Percentiles rank a stretch among this genome's conserved stretches.
These are phyloP conservation scores for Alsophila aescularia DNA, from an alignment of 2,888 invertebrate genomes.

Conservation along the genomic window DNA sequence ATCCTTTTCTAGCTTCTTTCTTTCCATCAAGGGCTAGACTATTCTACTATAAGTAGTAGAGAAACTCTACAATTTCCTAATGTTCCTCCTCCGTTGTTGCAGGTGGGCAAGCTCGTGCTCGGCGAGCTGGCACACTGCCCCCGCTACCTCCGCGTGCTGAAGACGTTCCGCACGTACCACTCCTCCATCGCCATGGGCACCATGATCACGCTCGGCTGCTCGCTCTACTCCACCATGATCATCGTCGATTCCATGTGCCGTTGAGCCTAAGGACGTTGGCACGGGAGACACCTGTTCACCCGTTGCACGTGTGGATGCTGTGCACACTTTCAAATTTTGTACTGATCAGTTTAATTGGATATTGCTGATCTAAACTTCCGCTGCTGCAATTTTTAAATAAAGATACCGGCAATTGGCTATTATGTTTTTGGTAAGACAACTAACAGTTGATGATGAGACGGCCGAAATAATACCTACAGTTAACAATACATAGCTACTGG, in stretches of 20 bases:
- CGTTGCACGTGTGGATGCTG: neutral
- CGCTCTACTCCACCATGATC: slow-evolving; percentile 77
- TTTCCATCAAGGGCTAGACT: no score
- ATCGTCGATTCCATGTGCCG: slow-evolving; percentile 76
- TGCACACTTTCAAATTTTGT: slow-evolving; percentile 2
- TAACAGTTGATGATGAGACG: no score
- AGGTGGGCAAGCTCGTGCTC: slow-evolving; percentile 88
- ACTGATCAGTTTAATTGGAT: neutral
- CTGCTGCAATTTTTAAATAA: neutral
- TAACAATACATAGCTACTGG: no score
- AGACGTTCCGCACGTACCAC: slow-evolving; percentile 90
- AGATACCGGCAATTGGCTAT: no score
- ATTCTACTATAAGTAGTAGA: no score
- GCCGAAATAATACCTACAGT: no score
- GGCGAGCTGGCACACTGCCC: slow-evolving; percentile 90
- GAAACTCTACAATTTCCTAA: neutral
- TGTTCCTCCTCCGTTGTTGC: slow-evolving; percentile 45
- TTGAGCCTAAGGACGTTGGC: no score
- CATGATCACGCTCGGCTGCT: slow-evolving; percentile 82
- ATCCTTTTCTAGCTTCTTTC: no score
- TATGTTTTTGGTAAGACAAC: no score
- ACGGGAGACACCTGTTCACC: no score
- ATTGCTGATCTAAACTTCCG: neutral
- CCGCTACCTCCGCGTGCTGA: slow-evolving; percentile 90
- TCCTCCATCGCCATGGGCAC: slow-evolving; percentile 92